Evolutionary conservation across 2,888 invertebrate genomes (phyloP).

Genomic region (Smittia sp.): DNA sequence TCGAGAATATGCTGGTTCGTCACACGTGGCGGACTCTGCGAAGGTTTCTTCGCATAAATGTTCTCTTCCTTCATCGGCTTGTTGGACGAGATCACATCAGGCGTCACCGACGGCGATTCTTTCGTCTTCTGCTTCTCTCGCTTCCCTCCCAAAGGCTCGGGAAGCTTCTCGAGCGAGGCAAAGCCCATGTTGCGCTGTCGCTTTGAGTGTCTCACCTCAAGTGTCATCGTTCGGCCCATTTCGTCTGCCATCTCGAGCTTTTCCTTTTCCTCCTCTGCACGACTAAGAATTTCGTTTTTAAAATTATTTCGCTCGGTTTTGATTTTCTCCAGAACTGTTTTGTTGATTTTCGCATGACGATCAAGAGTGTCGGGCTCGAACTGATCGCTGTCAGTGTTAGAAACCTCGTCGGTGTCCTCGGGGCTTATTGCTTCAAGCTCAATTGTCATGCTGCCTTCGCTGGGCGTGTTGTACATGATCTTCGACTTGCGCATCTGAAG

Average conservation of each 20-base stretch:
- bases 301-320: conserved; percentile 52
- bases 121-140: not conserved
- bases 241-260: conserved; percentile 50
- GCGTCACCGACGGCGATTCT: not conserved
- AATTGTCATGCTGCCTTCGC: conserved; percentile 72
- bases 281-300: not conserved
- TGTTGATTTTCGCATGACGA: conserved; percentile 65
- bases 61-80: conserved; percentile 2
- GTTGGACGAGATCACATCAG: conserved; percentile 35
- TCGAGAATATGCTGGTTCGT: not conserved
- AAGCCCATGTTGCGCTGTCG: conserved; percentile 59
- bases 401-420: conserved; percentile 68
- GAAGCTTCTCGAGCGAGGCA: conserved; percentile 44
- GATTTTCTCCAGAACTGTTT: conserved; percentile 50
- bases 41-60: not conserved
- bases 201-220: conserved; percentile 71
- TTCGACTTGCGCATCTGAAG: conserved; percentile 50
- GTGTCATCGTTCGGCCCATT: conserved; percentile 65
- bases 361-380: conserved; percentile 86
- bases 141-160: not conserved
- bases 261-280: conserved; percentile 43
- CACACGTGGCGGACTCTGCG: not conserved
- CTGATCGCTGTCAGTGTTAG: conserved; percentile 62
- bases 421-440: conserved; percentile 75
- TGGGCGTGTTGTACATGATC: conserved; percentile 63